These are phyloP conservation scores for Oryzias sinensis DNA, from an alignment of 2,797 vertebrate genomes.

Conservation along the genomic window DNA sequence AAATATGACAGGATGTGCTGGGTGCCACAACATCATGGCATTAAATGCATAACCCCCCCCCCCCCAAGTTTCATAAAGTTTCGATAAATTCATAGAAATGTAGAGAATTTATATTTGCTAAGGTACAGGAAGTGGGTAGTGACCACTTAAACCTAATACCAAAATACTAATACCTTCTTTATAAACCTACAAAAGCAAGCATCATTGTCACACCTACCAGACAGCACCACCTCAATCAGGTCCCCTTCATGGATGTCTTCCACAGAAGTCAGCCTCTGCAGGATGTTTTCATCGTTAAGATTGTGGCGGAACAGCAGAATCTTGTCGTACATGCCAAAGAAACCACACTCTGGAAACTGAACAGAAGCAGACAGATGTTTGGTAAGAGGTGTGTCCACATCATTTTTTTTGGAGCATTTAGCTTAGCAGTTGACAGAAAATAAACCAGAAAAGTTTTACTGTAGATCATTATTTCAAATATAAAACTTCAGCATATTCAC, in stretches of 20 bases:
- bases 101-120: no score
- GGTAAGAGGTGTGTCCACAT: no score
- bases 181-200: background rate
- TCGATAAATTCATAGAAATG: no score
- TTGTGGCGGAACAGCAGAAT: slow-evolving; percentile 97
- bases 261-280: slow-evolving; percentile 91
- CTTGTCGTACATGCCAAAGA: slow-evolving; percentile 99
- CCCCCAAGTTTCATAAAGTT: slow-evolving; percentile 13
- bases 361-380: slow-evolving; percentile 15
- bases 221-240: slow-evolving; percentile 89
- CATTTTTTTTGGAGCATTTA: no score
- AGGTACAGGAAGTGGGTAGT: no score
- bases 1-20: slow-evolving; percentile 22
- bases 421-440: background rate
- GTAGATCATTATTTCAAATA: background rate
- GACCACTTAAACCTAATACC: no score
- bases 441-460: background rate
- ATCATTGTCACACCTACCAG: slow-evolving; percentile 73
- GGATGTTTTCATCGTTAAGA: slow-evolving; percentile 95
- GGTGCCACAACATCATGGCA: slow-evolving; percentile 7
- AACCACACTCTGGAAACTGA: slow-evolving; percentile 91
- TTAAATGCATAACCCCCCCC: background rate
- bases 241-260: slow-evolving; percentile 94
- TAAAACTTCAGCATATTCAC: slow-evolving; percentile 3
- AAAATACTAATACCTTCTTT: no score